phyloP scores from a whole-genome alignment of 2,797 vertebrate genomes.

The Acanthurus tractus region DNA sequence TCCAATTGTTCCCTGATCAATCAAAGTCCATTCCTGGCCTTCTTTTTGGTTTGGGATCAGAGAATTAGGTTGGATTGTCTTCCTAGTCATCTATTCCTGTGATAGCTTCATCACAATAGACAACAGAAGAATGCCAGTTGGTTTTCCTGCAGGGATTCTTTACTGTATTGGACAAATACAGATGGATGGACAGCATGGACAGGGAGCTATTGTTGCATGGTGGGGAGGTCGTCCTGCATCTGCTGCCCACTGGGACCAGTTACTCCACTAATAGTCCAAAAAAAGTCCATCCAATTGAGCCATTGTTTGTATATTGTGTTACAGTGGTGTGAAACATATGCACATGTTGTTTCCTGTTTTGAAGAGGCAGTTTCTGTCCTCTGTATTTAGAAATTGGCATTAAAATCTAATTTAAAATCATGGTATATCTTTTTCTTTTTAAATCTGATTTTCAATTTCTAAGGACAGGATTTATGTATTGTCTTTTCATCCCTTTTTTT shows the following conservation, averaged over 20 bases:
- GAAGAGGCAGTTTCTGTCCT: neutral
- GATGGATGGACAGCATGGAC: slow-evolving; percentile 73
- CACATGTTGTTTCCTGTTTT: slow-evolving; percentile 1
- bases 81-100: slow-evolving; percentile 73
- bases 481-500: slow-evolving; percentile 10
- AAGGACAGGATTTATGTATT: neutral
- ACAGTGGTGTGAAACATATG: slow-evolving; percentile 23
- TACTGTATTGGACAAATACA: slow-evolving; percentile 76
- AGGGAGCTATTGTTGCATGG: slow-evolving; percentile 65
- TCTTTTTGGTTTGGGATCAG: slow-evolving; percentile 64
- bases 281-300: slow-evolving; percentile 43
- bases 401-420: neutral
- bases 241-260: slow-evolving; percentile 73
- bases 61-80: slow-evolving; percentile 72
- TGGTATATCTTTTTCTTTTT: neutral
- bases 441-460: neutral
- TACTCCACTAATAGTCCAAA: slow-evolving; percentile 47
- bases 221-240: slow-evolving; percentile 70
- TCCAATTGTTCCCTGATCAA: slow-evolving; percentile 75
- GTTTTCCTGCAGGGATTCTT: slow-evolving; percentile 76
- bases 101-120: slow-evolving; percentile 76
- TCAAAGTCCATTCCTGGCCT: slow-evolving; percentile 66
- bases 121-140: slow-evolving; percentile 74
- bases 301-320: slow-evolving; percentile 39
- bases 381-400: neutral